Percentiles rank a stretch among this genome's conserved stretches.
Conservation (phyloP, 2,888 invertebrate genomes). For the Lymantria dispar region DNA sequence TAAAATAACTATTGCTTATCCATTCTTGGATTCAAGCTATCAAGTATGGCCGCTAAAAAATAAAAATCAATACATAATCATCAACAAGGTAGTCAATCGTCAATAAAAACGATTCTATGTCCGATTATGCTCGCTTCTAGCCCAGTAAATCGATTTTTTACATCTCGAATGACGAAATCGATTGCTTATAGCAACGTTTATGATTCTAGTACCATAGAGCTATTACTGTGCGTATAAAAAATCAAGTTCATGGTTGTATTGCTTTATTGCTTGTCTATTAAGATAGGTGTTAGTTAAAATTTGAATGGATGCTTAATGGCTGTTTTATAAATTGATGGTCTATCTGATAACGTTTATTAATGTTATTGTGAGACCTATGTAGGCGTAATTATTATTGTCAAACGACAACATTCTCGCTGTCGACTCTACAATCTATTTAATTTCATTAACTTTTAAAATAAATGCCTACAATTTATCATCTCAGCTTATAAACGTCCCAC, state of each 20-base stretch:
- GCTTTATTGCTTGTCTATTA: conserved; percentile 28
- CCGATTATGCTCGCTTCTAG: conserved; percentile 59
- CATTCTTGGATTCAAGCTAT: conserved; percentile 21
- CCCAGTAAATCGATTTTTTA: conserved; percentile 60
- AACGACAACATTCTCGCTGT: no score
- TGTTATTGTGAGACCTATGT: no score
- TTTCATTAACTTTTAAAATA: no score
- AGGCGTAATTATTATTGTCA: no score
- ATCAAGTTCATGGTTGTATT: conserved; percentile 34
- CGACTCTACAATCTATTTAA: no score
- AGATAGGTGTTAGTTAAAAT: conserved; percentile 26
- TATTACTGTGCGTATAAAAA: conserved; percentile 36
- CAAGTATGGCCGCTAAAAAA: conserved; percentile 33
- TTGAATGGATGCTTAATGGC: conserved; percentile 12
- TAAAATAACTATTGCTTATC: background rate
- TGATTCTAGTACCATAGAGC: conserved; percentile 42
- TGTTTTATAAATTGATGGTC: background rate
- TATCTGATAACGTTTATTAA: no score
- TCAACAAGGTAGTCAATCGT: conserved; percentile 56
- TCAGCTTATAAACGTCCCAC: no score
- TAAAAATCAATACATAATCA: conserved; percentile 52
- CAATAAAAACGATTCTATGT: conserved; percentile 61
- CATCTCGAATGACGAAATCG: conserved; percentile 55
- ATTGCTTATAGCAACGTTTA: conserved; percentile 64
- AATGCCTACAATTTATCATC: no score